Base-by-base conservation (phyloP, 2,797 vertebrate species). In the Pipistrellus pipistrellus region DNA sequence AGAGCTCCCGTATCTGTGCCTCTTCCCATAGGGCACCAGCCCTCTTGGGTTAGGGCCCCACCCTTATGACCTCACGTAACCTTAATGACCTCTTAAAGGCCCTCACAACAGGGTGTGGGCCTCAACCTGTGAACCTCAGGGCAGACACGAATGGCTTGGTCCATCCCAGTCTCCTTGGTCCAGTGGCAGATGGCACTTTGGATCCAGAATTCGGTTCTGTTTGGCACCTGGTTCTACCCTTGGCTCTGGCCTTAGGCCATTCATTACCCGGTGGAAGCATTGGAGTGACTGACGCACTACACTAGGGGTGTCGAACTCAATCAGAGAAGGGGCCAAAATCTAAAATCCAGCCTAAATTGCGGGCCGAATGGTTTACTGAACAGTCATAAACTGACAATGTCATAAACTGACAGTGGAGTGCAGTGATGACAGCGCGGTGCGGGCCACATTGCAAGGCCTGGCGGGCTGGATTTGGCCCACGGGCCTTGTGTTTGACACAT, bases 91-190 rank as follows among this genome's bases (percentile, higher is more conserved):
- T 20, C 32, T 53, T n/a, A 7, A 72, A 72, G 55, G 66, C 27
- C 27, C 66, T 51, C 12, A 1, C 75, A 4, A 14, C 15, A 3
- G 32, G 6, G 68, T n/a, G 38, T 11, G 23, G 59, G 25, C 48
- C 83, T 72, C 20, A 18, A 27, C 21, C 32, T 4, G 4, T 3
- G 25, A 7, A 20, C 10, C 8, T 21, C 7, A 27, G 17, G 44
- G 15, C 12, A 0, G 1, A 4, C 8, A 15, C 3, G 0, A 21
- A 76, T 35, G 48, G 11, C 6, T 32, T 23, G 2, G 27, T 21
- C 30, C 12, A 0, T 1, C 8, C 27, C 8, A 53, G 38, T 27
- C 8, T 21, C 72, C 48, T 8, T 0, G 11, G 68, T 17, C 64
- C 48, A 0, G 1, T 2, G 82, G 51, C 51, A 55, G n/a, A 5